A percentile compares a stretch with the other conserved stretches of the same genome.
Conservation (phyloP, 1,140 invertebrate species). For the Nilaparvata lugens region DNA sequence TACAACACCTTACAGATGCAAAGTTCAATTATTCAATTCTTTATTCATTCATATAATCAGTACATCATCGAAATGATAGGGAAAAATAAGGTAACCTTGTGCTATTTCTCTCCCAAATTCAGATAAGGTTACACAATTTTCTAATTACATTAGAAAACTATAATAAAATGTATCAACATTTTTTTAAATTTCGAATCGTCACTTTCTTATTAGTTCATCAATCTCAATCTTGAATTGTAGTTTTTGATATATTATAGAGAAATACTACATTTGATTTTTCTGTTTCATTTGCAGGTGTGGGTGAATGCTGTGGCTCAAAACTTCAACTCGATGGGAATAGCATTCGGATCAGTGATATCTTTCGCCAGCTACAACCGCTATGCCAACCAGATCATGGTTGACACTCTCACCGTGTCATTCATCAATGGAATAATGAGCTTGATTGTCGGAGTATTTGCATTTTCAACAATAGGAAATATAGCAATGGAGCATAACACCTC, state of each 20-base stretch:
- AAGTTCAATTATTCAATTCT: too few species aligned
- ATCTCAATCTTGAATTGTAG: too few species aligned
- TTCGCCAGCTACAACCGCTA: constrained; percentile 93
- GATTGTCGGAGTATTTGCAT: constrained; percentile 77
- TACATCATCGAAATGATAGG: too few species aligned
- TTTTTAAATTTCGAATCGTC: too few species aligned
- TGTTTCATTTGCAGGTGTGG: constrained; percentile 56
- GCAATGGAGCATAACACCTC: constrained; percentile 66
- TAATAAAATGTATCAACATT: too few species aligned
- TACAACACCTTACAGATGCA: too few species aligned
- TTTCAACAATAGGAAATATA: constrained; percentile 80
- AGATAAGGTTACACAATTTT: too few species aligned
- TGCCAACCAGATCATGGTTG: constrained; percentile 79
- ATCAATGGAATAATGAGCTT: constrained; percentile 77
- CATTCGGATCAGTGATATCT: constrained; percentile 87
- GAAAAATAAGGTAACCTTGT: too few species aligned
- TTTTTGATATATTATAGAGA: not conserved
- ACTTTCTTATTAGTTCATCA: too few species aligned
- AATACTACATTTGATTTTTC: not conserved
- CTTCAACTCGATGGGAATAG: constrained; percentile 86
- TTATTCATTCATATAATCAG: too few species aligned
- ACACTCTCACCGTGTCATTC: constrained; percentile 69
- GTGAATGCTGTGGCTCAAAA: constrained; percentile 86
- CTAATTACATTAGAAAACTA: too few species aligned
- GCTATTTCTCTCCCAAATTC: too few species aligned